A percentile compares a stretch with the other conserved stretches of the same genome.
phyloP scores from a whole-genome alignment of 2,797 vertebrate species.

The Parambassis ranga region DNA sequence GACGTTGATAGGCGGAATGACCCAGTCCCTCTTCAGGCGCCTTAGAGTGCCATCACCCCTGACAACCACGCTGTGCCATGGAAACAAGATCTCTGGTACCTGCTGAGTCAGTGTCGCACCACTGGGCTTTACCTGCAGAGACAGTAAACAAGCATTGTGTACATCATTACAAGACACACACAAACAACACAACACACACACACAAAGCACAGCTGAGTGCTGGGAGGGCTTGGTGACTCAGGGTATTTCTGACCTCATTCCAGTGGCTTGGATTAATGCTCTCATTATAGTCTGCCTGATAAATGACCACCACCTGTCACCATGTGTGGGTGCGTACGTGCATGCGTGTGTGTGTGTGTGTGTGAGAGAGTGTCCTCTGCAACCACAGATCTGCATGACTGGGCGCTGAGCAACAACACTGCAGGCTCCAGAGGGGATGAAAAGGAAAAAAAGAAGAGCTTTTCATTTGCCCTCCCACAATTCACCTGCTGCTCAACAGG shows the following conservation, averaged over 20 bases:
- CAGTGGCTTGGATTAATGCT: slow-evolving; percentile 60
- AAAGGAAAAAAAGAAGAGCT: slow-evolving; percentile 6
- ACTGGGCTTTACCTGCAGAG: slow-evolving; percentile 54
- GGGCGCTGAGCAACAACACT: background rate
- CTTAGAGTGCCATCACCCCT: slow-evolving; percentile 82
- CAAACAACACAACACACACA: background rate
- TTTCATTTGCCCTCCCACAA: background rate
- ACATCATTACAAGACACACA: background rate
- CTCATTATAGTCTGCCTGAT: slow-evolving; percentile 61
- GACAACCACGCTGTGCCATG: slow-evolving; percentile 78
- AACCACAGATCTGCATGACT: slow-evolving; percentile 5
- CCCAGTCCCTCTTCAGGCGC: slow-evolving; percentile 98
- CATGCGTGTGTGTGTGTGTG: background rate
- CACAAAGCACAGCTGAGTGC: background rate
- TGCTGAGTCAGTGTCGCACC: slow-evolving; percentile 66
- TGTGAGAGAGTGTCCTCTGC: background rate
- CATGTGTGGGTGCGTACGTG: slow-evolving; percentile 4
- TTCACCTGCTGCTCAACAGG: background rate
- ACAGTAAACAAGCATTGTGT: slow-evolving; percentile 49
- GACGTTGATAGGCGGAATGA: slow-evolving; percentile 97
- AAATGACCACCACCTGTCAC: slow-evolving; percentile 55
- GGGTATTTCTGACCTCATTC: slow-evolving; percentile 57
- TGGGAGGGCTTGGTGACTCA: slow-evolving; percentile 42
- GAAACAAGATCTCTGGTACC: slow-evolving; percentile 90
- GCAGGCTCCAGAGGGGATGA: background rate